Base-by-base conservation (phyloP, 2,797 vertebrate species). In the Melanotaenia trifasciata region DNA sequence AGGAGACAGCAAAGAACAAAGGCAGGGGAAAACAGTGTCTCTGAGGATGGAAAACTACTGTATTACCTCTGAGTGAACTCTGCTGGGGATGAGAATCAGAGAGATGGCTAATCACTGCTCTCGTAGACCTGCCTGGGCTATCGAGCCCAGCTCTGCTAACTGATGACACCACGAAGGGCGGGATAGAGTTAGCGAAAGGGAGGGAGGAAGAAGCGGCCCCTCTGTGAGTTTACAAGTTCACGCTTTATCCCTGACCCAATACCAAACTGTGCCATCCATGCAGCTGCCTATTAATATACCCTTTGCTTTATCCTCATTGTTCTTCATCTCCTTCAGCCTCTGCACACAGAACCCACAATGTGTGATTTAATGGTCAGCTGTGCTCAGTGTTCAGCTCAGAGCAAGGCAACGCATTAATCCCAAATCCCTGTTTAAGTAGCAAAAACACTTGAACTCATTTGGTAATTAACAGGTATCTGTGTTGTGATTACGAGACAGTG, bases 401-500 rank as follows among this genome's bases (percentile, higher is more conserved):
- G 85, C 88, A 83, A 77, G 66, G 84, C 84, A 88, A 83, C 16
- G 71, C 90, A 92, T 94, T 87, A 77, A 94, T 93, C 85, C 84
- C 72, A 93, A 93, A 94, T 94, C 93, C 93, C 88, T 89, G 83
- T 91, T 87, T 93, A 94, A 95, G 93, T 71, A 92, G 90, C 81
- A 89, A 94, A 94, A 94, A 94, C 88, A 94, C 90, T 93, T 90
- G 89, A 94, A 94, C 93, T 92, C 83, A 69, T 89, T 92, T 87
- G 92, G 94, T 94, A 95, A 95, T 95, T 95, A 95, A 94, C 93
- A 94, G 93, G 88, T 94, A 94, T 95, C 92, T 93, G 90, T 93
- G 93, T 94, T 94, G 92, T 92, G 91, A 94, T 95, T 94, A 94
- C 83, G 90, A 94, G 89, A 93, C 82, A 75, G 87, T 68, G 54